Evolutionary conservation across 2,113 vertebrate species (phyloP).

Genomic region (Zonotrichia leucophrys): DNA sequence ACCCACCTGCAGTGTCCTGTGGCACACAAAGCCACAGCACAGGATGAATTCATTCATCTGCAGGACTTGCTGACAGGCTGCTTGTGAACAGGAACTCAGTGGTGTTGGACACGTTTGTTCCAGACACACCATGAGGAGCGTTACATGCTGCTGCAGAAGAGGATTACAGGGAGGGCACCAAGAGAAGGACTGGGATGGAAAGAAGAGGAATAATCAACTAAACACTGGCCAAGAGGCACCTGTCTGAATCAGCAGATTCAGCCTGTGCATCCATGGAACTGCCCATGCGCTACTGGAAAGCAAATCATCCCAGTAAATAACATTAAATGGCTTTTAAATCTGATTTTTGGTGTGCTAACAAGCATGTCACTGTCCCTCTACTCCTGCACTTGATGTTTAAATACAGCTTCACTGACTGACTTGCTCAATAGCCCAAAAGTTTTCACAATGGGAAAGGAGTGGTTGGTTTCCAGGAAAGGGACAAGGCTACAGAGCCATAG

Average conservation of each 20-base stretch:
- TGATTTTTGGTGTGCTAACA: neutral
- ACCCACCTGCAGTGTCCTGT: neutral
- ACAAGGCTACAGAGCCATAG: neutral
- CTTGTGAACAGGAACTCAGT: neutral
- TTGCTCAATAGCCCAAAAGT: neutral
- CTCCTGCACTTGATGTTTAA: conserved; percentile 20
- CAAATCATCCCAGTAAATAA: neutral
- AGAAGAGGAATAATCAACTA: neutral
- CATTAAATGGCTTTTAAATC: conserved; percentile 13
- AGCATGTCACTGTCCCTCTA: neutral
- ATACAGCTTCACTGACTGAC: neutral
- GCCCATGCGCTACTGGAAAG: neutral
- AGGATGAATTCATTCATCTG: neutral
- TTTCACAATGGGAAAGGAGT: neutral
- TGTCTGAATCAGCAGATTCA: neutral
- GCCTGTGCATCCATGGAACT: neutral
- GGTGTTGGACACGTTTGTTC: neutral
- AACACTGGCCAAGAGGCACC: neutral
- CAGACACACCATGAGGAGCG: neutral
- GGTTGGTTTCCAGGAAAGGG: neutral
- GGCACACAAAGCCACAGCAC: neutral
- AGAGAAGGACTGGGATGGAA: neutral
- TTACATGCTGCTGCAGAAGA: neutral
- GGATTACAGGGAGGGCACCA: neutral
- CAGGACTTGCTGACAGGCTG: neutral